Evolutionary conservation across 1,140 invertebrate genomes (phyloP), one percentile per base, ranked within the genome.

Genomic region (Coelopa frigida): DNA sequence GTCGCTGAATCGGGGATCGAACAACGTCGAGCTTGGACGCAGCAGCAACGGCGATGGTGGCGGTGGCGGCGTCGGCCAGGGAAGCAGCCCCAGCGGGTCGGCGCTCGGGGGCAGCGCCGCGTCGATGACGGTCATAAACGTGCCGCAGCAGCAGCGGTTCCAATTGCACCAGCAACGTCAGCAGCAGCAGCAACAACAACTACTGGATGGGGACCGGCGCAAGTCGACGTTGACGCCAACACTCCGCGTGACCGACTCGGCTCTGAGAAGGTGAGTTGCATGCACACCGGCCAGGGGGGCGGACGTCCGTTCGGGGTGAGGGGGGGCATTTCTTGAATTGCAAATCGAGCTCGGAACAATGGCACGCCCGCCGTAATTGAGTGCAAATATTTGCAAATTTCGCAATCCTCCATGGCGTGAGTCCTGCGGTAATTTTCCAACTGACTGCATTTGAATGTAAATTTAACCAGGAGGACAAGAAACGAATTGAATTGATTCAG

Each of bases 201-300:
- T n/a, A n/a, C 20, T 17, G 15, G 48, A 51, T 29, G 49, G 55
- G 2, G 54, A 55, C 12, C 37, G 56, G 2, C 48, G 59, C 27
- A 66, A 66, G 35, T 63, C 60, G 29, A 24, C 56, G 18, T 61
- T 59, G 8, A 58, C 58, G 23, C 61, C 62, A 27, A 66, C 57
- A 21, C 40, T 66, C 27, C 54, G 62, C 15, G 61, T 62, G 35
- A 57, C 56, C 0, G 62, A 66, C 18, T 52, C 62, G 17, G 58
- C 56, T 5, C 31, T 66, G 18, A 51, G 62, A 8, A 51, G 62
- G 62, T 66, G 22, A 65, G 48, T 48, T 14, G 7, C 31, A 33
- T 33, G 22, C 20, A 26, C 18, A 12, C 14, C 23, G n/a, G 2
- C 18, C n/a, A 3, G n/a, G 15, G 15, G 24, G 22, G 22, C n/a